A percentile compares a stretch with the other conserved stretches of the same genome.
Evolutionary conservation across 2,797 vertebrate species (phyloP).

Genomic region (Onychomys leucogaster): DNA sequence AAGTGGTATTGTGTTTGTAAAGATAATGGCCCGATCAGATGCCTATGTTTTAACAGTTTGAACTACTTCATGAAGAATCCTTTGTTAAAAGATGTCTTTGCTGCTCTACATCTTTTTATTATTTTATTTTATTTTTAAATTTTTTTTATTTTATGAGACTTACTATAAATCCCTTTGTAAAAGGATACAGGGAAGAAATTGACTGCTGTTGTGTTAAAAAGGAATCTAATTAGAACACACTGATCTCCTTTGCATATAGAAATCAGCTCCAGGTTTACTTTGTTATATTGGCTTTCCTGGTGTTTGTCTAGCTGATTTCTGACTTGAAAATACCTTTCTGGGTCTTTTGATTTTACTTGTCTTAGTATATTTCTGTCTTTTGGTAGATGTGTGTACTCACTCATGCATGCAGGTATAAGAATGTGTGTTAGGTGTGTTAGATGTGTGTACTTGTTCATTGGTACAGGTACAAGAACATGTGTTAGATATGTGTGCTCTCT

Average conservation of each 20-base stretch:
- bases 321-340: neutral
- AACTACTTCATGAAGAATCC: neutral
- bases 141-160: neutral
- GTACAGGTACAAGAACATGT: too few species aligned
- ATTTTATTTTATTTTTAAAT: neutral
- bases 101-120: neutral
- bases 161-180: slow-evolving; percentile 10
- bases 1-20: neutral
- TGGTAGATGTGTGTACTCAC: neutral
- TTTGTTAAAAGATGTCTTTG: slow-evolving; percentile 39
- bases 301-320: slow-evolving; percentile 4
- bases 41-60: slow-evolving; percentile 25
- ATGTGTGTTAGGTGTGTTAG: too few species aligned
- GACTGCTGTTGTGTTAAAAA: neutral
- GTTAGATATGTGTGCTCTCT: too few species aligned
- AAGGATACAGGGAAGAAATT: neutral
- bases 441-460: too few species aligned
- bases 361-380: neutral
- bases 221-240: neutral
- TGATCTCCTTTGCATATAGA: neutral
- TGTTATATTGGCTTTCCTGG: neutral
- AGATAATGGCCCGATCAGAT: neutral
- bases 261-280: neutral
- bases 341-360: neutral
- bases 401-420: neutral